These are phyloP conservation scores for Metacarcinus magister DNA, from an alignment of 2,888 invertebrate species.

Conservation along the genomic window DNA sequence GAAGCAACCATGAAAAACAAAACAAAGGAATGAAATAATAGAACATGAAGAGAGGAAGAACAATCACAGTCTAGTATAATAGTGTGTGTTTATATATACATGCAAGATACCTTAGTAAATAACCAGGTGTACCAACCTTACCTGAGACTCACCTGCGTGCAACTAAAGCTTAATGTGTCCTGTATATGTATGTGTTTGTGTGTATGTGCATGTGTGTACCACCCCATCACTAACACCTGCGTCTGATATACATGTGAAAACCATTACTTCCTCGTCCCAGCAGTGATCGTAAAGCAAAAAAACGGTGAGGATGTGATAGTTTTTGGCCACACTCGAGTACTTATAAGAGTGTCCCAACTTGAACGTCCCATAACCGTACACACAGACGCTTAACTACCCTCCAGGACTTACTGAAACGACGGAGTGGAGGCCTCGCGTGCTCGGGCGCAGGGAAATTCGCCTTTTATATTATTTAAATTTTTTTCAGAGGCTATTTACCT, in stretches of 20 bases:
- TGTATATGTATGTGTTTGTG: not conserved
- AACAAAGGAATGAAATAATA: not conserved
- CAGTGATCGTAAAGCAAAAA: not conserved
- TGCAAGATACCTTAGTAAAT: not conserved
- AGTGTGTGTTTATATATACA: not conserved
- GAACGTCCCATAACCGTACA: constrained; percentile 33
- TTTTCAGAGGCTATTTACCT: constrained; percentile 41
- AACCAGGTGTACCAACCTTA: not conserved
- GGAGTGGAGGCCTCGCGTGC: constrained; percentile 45
- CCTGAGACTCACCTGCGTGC: not conserved
- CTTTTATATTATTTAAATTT: constrained; percentile 45
- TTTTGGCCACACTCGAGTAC: not conserved
- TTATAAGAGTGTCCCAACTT: constrained; percentile 17
- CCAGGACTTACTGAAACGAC: constrained; percentile 41
- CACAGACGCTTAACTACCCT: constrained; percentile 35
- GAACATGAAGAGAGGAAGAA: not conserved
- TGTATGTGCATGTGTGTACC: not conserved
- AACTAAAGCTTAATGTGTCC: not conserved
- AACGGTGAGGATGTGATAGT: not conserved
- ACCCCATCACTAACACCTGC: not conserved
- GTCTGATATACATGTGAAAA: constrained; percentile 12
- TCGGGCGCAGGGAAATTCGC: constrained; percentile 26
- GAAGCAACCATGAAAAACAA: not conserved
- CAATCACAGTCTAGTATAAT: too few species aligned
- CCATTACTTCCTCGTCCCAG: not conserved